Evolutionary conservation across 1,140 invertebrate species (phyloP), one percentile per base, ranked within the genome.

Genomic region (Drosophila willistoni): DNA sequence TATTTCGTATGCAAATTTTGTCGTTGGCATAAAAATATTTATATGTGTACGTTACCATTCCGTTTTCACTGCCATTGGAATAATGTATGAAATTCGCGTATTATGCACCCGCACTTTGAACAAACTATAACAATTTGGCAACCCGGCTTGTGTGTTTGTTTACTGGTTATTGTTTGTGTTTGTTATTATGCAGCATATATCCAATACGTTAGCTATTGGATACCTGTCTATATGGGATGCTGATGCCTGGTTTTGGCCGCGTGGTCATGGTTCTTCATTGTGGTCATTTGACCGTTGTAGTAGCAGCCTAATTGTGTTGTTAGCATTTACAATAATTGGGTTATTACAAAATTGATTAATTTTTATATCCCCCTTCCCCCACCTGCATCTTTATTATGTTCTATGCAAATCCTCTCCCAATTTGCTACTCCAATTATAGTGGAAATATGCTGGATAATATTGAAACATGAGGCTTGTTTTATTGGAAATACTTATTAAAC

Each of bases 141-240:
- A 76, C 72, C 61, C 64, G 62, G 78, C 70, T 71, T 69, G 57
- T 39, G 44, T 36, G 6, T 47, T 9, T 19, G 44, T 47, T 47
- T 61, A 29, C 51, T 54, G 39, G 39, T 22, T 75, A 13, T 25
- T 73, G 63, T 82, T 87, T 76, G 82, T 59, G 41, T 83, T 87
- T 87, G 76, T 73, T 82, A 87, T 85, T 86, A 85, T 85, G 44
- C 12, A 51, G 10, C 10, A 51, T 86, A 82, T 87, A 83, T 81
- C 86, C 44, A 22, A 51, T 51, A 17, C 17, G 44, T 51, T 22
- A 0, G 44, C 17, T 4, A 22, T 7, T 12, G 13, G 7, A 51
- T 4, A 17, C 44, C 6, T 22, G 19, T 9, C 44, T 47, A 17
- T 7, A 47, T 7, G 2, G 1, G n/a, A 29, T 7, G 3, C 17